Conservation (phyloP, 2,888 invertebrate species). For the Papilio elwesi region DNA sequence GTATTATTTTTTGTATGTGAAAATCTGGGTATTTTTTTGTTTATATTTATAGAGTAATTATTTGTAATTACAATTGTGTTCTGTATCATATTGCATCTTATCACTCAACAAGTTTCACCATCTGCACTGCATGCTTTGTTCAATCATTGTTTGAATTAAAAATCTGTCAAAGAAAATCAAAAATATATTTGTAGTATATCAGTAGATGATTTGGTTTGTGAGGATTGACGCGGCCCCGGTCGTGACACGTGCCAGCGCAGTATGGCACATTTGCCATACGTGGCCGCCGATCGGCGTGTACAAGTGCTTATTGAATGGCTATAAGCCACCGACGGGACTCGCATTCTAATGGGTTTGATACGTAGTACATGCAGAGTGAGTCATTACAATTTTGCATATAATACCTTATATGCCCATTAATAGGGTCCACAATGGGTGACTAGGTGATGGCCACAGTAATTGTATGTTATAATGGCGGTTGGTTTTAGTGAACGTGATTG, state of each 20-base stretch:
- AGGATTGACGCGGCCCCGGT: conserved; percentile 49
- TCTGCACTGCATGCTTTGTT: too few species aligned
- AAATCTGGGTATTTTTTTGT: too few species aligned
- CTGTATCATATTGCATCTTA: too few species aligned
- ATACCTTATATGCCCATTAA: conserved; percentile 41
- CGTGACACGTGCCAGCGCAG: conserved; percentile 63
- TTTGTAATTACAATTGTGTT: too few species aligned
- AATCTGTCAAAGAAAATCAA: background rate
- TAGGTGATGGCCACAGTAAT: conserved; percentile 15
- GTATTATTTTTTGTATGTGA: too few species aligned
- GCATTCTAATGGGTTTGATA: conserved; percentile 70
- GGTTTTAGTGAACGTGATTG: conserved; percentile 25
- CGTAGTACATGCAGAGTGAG: conserved; percentile 55
- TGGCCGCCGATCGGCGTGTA: conserved; percentile 47
- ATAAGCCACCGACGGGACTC: conserved; percentile 60
- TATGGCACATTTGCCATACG: conserved; percentile 52
- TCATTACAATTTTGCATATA: conserved; percentile 47
- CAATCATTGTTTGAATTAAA: background rate
- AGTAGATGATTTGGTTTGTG: conserved; percentile 18
- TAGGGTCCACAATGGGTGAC: conserved; percentile 36
- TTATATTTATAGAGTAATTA: too few species aligned
- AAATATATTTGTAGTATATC: conserved; percentile 15
- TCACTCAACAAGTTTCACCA: too few species aligned
- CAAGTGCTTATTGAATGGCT: conserved; percentile 54
- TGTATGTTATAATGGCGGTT: conserved; percentile 11